phyloP scores from a whole-genome alignment of 2,797 vertebrate species.

The Poecilia wingei region DNA sequence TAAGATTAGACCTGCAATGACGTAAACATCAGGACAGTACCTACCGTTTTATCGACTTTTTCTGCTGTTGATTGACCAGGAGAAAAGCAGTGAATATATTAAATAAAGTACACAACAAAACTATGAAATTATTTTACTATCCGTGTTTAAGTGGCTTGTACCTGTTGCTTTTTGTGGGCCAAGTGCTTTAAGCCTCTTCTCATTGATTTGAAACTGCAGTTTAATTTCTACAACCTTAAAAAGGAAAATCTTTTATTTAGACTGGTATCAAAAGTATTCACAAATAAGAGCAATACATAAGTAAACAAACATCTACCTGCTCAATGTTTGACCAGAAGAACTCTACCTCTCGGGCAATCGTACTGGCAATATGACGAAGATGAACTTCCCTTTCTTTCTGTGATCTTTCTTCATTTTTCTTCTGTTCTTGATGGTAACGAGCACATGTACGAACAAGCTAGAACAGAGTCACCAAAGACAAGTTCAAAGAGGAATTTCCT shows the following conservation, averaged over 20 bases:
- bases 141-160: conserved; percentile 36
- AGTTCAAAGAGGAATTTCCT: conserved; percentile 2
- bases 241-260: neutral
- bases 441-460: conserved; percentile 92
- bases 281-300: neutral
- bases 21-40: conserved; percentile 39
- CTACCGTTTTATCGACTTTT: conserved; percentile 77
- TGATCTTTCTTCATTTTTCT: conserved; percentile 83
- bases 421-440: conserved; percentile 89
- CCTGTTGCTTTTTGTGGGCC: conserved; percentile 86
- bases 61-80: conserved; percentile 55
- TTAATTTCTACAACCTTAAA: conserved; percentile 94
- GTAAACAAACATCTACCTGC: conserved; percentile 77
- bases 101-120: neutral
- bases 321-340: conserved; percentile 96
- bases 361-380: conserved; percentile 88
- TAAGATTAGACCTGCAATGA: neutral
- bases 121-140: neutral
- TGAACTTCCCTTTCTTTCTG: conserved; percentile 87
- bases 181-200: conserved; percentile 88
- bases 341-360: conserved; percentile 90
- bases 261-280: neutral
- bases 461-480: conserved; percentile 19
- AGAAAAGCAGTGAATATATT: neutral
- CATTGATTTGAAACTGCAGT: conserved; percentile 90